These are phyloP conservation scores for Rotaria sp. DNA, from an alignment of 2,888 invertebrate species.

Conservation along the genomic window DNA sequence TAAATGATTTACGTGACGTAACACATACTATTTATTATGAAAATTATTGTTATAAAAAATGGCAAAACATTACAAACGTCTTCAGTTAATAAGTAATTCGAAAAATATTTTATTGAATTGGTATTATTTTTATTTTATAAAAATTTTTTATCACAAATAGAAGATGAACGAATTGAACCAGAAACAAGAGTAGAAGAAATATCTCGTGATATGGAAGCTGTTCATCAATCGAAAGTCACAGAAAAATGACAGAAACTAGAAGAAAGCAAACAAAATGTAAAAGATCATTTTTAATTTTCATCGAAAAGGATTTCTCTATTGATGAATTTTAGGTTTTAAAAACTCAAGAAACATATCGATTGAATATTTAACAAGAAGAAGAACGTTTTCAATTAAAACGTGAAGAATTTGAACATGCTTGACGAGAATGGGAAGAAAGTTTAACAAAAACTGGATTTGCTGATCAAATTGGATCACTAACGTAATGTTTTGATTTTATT, in stretches of 20 bases:
- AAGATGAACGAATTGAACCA: constrained; percentile 38
- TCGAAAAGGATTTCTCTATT: too few species aligned
- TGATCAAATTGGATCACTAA: neutral
- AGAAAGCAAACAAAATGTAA: constrained; percentile 39
- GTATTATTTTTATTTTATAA: neutral
- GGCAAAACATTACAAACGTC: neutral
- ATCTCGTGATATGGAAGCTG: constrained; percentile 39
- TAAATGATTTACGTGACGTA: constrained; percentile 92
- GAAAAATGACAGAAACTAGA: constrained; percentile 38
- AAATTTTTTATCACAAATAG: constrained; percentile 36
- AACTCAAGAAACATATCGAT: constrained; percentile 37
- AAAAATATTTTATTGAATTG: neutral
- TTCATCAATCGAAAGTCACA: constrained; percentile 38
- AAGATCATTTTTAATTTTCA: neutral
- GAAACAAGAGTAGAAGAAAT: constrained; percentile 39
- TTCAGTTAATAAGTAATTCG: neutral
- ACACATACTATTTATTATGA: constrained; percentile 99
- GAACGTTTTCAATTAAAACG: constrained; percentile 33
- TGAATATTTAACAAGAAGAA: constrained; percentile 40
- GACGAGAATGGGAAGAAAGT: constrained; percentile 37
- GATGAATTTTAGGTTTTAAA: neutral
- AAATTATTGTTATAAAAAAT: constrained; percentile 75
- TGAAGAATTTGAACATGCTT: constrained; percentile 29
- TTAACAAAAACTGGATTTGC: neutral
- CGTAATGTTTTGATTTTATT: neutral